phyloP scores from a whole-genome alignment of 2,888 invertebrate genomes.

The Parascotia fuliginaria region DNA sequence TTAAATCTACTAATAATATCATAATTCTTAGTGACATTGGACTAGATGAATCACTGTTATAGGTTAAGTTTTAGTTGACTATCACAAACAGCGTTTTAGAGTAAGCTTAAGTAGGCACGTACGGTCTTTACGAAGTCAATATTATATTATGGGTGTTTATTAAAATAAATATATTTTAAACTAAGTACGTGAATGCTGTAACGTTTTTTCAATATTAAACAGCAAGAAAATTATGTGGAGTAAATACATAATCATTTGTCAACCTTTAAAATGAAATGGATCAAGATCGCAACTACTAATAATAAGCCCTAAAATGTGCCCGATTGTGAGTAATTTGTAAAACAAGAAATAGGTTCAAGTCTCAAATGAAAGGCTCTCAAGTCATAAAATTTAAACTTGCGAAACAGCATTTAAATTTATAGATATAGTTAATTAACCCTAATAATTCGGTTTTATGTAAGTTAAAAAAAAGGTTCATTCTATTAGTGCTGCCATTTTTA shows the following conservation, averaged over 20 bases:
- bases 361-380: slow-evolving; percentile 66
- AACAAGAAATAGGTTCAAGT: slow-evolving; percentile 73
- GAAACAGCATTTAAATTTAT: slow-evolving; percentile 53
- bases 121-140: slow-evolving; percentile 16
- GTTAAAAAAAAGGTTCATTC: slow-evolving; percentile 32
- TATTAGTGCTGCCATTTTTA: slow-evolving; percentile 33
- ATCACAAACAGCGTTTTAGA: slow-evolving; percentile 44
- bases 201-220: too few relatives aligned
- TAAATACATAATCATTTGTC: neutral
- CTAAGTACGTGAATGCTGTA: too few relatives aligned
- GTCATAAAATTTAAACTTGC: slow-evolving; percentile 16
- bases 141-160: neutral
- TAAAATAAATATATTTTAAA: neutral
- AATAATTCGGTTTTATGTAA: slow-evolving; percentile 17
- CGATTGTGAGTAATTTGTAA: slow-evolving; percentile 34
- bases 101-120: slow-evolving; percentile 53
- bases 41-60: slow-evolving; percentile 63
- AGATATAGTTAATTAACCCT: slow-evolving; percentile 34
- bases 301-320: slow-evolving; percentile 6
- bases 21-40: slow-evolving; percentile 59
- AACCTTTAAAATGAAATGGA: neutral
- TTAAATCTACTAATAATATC: slow-evolving; percentile 74
- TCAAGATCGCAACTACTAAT: neutral
- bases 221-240: neutral
- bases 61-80: slow-evolving; percentile 58